These are phyloP conservation scores for Listronotus bonariensis DNA, from an alignment of 1,140 invertebrate species.

Conservation along the genomic window DNA sequence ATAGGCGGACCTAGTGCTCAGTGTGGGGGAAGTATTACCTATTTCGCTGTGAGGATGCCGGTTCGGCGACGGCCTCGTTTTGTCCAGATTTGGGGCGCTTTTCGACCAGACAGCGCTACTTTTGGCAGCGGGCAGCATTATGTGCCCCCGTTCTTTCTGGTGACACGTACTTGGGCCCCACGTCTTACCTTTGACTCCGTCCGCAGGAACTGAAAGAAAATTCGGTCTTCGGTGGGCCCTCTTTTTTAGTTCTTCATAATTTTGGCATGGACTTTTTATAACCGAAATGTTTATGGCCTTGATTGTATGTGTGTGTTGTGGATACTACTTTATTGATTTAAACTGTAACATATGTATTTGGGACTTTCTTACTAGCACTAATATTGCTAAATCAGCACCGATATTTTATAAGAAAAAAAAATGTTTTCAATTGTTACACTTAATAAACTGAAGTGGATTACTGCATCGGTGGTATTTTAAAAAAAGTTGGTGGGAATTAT, in stretches of 20 bases:
- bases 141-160: slow-evolving; percentile 83
- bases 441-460: no score
- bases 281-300: background rate
- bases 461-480: no score
- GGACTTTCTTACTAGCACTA: no score
- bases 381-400: no score
- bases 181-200: slow-evolving; percentile 95
- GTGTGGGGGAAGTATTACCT: slow-evolving; percentile 58
- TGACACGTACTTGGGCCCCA: slow-evolving; percentile 94
- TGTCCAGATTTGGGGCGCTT: slow-evolving; percentile 82
- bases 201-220: slow-evolving; percentile 75
- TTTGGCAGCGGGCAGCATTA: slow-evolving; percentile 56
- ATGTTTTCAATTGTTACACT: no score
- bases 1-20: slow-evolving; percentile 43
- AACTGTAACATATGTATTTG: no score
- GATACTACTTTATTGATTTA: background rate
- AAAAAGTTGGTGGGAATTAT: no score
- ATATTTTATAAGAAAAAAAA: no score
- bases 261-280: slow-evolving; percentile 6
- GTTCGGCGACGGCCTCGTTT: slow-evolving; percentile 60
- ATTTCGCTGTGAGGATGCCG: slow-evolving; percentile 55
- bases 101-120: slow-evolving; percentile 59
- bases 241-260: background rate
- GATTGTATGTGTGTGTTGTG: slow-evolving; percentile 4
- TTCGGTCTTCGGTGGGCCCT: slow-evolving; percentile 1